Conservation (phyloP, 2,888 invertebrate genomes). For the Oegoconia quadripuncta region DNA sequence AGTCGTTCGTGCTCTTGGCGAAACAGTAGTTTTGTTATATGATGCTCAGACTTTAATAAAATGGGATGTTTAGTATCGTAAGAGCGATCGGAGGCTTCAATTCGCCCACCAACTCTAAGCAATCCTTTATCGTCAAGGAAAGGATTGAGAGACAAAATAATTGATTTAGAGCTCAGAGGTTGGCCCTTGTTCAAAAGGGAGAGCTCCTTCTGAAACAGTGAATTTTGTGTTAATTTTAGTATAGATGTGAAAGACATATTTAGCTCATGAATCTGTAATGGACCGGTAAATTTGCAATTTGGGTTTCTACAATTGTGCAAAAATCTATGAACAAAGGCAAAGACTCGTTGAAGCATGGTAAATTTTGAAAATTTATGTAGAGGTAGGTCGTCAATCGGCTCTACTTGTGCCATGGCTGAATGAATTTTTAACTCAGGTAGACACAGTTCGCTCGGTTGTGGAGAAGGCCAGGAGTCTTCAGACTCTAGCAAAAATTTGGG, state of each 20-base stretch:
- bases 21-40: slow-evolving; percentile 2
- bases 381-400: too few relatives aligned
- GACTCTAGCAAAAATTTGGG: neutral
- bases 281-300: neutral
- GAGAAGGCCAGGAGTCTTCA: neutral
- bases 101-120: slow-evolving; percentile 1
- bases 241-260: neutral
- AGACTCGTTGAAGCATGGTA: neutral
- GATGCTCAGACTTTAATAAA: neutral
- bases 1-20: slow-evolving; percentile 1
- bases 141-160: neutral
- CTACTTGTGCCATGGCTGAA: neutral
- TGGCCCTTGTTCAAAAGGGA: neutral
- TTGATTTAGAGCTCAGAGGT: neutral
- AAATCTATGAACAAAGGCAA: neutral
- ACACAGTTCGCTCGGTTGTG: neutral
- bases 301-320: slow-evolving; percentile 1
- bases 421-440: slow-evolving; percentile 1
- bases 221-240: neutral
- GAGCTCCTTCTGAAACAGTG: neutral
- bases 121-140: neutral
- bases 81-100: neutral
- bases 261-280: neutral
- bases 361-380: neutral
- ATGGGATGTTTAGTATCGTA: slow-evolving; percentile 2